Percentiles rank a stretch among this genome's conserved stretches.
phyloP scores from a whole-genome alignment of 2,888 invertebrate genomes.

The Coremacera marginata region DNA sequence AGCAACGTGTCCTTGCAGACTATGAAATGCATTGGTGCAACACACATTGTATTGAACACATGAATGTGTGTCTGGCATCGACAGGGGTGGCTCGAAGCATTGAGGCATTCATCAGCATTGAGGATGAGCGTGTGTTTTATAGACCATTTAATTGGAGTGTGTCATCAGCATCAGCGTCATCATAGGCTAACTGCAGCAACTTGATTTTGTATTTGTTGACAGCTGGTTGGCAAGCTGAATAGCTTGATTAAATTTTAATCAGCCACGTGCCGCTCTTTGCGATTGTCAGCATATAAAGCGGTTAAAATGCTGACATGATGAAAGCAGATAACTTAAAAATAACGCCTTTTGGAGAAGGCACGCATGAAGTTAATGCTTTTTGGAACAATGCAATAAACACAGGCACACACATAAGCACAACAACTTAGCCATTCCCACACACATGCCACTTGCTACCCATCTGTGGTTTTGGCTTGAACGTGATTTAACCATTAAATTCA shows the following conservation, averaged over 20 bases:
- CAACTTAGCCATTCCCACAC: not conserved
- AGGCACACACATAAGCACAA: not conserved
- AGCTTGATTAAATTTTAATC: conserved; percentile 30
- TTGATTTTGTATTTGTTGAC: not conserved
- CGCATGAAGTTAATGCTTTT: not conserved
- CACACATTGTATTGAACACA: too few species aligned
- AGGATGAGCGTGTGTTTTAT: conserved; percentile 3
- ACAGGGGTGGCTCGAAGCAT: too few species aligned
- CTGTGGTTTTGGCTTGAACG: not conserved
- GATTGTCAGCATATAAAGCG: not conserved
- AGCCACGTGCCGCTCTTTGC: not conserved
- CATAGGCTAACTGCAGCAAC: too few species aligned
- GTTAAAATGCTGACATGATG: not conserved
- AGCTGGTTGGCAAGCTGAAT: not conserved
- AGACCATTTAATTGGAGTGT: conserved; percentile 7
- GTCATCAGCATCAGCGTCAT: too few species aligned
- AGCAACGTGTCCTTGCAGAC: too few species aligned
- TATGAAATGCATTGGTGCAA: too few species aligned
- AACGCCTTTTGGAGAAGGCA: too few species aligned
- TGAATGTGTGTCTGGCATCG: too few species aligned
- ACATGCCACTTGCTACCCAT: not conserved
- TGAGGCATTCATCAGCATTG: too few species aligned
- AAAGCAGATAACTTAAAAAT: not conserved
- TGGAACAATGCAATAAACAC: too few species aligned
- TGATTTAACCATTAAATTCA: conserved; percentile 25